Base-by-base conservation (phyloP, 1,140 invertebrate genomes). In the Trachymyrmex septentrionalis region DNA sequence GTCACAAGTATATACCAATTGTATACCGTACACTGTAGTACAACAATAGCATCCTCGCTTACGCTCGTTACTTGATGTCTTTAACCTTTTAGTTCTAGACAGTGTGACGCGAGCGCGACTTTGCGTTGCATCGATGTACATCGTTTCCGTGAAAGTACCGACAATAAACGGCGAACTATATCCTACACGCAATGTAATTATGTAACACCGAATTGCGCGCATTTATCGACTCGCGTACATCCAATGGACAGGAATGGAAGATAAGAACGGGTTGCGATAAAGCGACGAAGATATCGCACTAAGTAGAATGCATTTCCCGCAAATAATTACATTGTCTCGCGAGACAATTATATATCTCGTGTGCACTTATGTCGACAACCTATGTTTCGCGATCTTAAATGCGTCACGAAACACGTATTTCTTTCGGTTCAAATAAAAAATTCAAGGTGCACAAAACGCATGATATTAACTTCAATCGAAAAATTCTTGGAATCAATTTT, bases 11-110 rank as follows among this genome's bases (percentile, higher is more conserved):
- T 59, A 61, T 75, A 59, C 9, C 4, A 30, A 19, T 57, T 24
- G 30, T 34, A 57, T 34, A 12, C 6, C 5, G 9, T 30, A 21
- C 24, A 38, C 19, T n/a, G 27, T 24, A 34, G 19, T 82, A 27
- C 67, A 73, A 84, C 80, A 75, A 84, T 84, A 84, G 69, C 55
- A 73, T 34, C 80, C 24, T n/a, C 34, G 67, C 69, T 61, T 64
- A 64, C 69, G 38, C 80, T 84, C 55, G 53, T 75, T 61, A 48
- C 38, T 84, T 27, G 59, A 75, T 75, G 80, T 75, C 80, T 84
- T 84, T 84, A 84, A 84, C 80, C 80, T 84, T 80, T 82, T 66
- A 61, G 67, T 24, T 75, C 55, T 64, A 44, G n/a, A 21, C 27
- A n/a, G 55, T 16, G 34, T 71, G 69, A 75, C 69, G 80, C 55